phyloP scores from a whole-genome alignment of 2,113 vertebrate species.

The Tautogolabrus adspersus region DNA sequence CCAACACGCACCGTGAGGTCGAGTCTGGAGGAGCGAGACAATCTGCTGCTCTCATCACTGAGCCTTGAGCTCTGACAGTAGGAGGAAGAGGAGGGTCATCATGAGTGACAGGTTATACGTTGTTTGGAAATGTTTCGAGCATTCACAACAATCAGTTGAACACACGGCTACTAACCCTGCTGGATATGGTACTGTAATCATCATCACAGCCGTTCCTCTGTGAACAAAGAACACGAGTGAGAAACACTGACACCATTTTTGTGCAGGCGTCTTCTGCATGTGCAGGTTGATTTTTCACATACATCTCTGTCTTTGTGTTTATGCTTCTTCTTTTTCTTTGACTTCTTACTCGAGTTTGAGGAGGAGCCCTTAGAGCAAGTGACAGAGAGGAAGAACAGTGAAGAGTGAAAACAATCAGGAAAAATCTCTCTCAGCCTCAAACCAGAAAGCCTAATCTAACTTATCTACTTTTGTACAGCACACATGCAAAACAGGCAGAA shows the following conservation, averaged over 20 bases:
- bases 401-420: background rate
- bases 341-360: conserved; percentile 73
- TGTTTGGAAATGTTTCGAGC: background rate
- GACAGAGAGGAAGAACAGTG: conserved; percentile 1
- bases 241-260: background rate
- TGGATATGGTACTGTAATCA: conserved; percentile 84
- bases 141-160: background rate
- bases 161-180: conserved; percentile 89
- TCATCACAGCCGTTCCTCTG: conserved; percentile 90
- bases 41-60: conserved; percentile 73
- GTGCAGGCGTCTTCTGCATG: background rate
- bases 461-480: background rate
- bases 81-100: conserved; percentile 12
- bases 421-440: background rate
- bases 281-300: conserved; percentile 52
- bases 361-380: conserved; percentile 73
- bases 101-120: background rate
- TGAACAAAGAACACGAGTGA: conserved; percentile 54
- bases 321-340: conserved; percentile 85
- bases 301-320: conserved; percentile 81
- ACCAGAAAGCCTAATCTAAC: background rate
- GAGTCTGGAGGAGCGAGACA: conserved; percentile 63
- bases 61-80: conserved; percentile 71
- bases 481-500: background rate
- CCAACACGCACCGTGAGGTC: conserved; percentile 58